phyloP scores from a whole-genome alignment of 2,113 vertebrate genomes.

The Gracilinanus agilis region DNA sequence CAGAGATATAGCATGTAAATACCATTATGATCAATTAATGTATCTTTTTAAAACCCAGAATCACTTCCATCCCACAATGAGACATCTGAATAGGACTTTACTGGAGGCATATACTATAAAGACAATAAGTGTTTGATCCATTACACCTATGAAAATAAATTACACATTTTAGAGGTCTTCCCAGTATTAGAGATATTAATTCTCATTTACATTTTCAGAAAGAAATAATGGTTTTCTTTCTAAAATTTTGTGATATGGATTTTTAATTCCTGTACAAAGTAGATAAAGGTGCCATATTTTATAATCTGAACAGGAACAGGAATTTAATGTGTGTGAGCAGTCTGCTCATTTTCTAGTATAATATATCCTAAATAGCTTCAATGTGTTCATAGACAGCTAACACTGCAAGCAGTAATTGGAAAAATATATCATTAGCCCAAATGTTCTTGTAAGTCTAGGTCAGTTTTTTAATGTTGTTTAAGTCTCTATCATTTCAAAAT shows the following conservation, averaged over 20 bases:
- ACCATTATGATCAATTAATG: neutral
- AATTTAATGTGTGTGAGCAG: constrained; percentile 66
- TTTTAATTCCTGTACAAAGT: constrained; percentile 70
- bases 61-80: neutral
- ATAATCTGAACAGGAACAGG: constrained; percentile 42
- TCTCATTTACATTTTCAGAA: constrained; percentile 52
- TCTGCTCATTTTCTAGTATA: constrained; percentile 71
- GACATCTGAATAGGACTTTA: neutral
- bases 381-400: constrained; percentile 69
- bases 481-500: constrained; percentile 44
- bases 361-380: constrained; percentile 69
- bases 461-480: constrained; percentile 28
- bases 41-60: neutral
- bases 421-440: constrained; percentile 67
- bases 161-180: constrained; percentile 28
- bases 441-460: constrained; percentile 20
- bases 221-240: constrained; percentile 57
- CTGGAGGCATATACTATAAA: neutral
- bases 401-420: constrained; percentile 72
- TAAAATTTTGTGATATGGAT: constrained; percentile 55
- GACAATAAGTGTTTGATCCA: constrained; percentile 47
- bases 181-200: constrained; percentile 28
- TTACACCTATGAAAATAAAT: constrained; percentile 34
- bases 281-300: constrained; percentile 70
- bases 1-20: neutral